A percentile compares a stretch with the other conserved stretches of the same genome.
Conservation (phyloP, 1,140 invertebrate genomes). For the Magallana angulata region DNA sequence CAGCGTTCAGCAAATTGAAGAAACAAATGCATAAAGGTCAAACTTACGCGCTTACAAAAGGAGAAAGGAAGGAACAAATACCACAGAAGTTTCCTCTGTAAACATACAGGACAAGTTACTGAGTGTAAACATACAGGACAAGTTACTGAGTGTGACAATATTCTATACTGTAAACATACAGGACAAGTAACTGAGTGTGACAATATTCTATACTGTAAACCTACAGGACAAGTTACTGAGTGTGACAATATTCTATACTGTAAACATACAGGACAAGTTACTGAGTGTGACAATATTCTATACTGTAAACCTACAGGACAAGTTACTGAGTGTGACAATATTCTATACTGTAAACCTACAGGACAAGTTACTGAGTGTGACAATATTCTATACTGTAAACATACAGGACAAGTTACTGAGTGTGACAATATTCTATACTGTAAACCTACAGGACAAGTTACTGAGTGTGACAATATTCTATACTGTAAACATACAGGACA, state of each 20-base stretch:
- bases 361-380: not conserved
- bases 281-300: no score
- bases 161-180: not conserved
- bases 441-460: not conserved
- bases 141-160: not conserved
- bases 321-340: not conserved
- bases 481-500: not conserved
- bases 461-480: no score
- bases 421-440: no score
- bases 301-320: no score
- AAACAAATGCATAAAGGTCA: not conserved
- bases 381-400: not conserved
- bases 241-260: no score
- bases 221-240: not conserved
- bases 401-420: not conserved
- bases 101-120: not conserved
- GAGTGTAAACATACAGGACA: not conserved
- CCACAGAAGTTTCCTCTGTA: not conserved
- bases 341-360: not conserved
- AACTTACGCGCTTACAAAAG: slow-evolving; percentile 11
- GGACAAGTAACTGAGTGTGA: not conserved
- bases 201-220: not conserved
- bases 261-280: not conserved
- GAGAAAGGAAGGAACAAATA: not conserved
- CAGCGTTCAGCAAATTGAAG: no score